phyloP scores from a whole-genome alignment of 2,888 invertebrate species.

The Lasioglossum figueresi region DNA sequence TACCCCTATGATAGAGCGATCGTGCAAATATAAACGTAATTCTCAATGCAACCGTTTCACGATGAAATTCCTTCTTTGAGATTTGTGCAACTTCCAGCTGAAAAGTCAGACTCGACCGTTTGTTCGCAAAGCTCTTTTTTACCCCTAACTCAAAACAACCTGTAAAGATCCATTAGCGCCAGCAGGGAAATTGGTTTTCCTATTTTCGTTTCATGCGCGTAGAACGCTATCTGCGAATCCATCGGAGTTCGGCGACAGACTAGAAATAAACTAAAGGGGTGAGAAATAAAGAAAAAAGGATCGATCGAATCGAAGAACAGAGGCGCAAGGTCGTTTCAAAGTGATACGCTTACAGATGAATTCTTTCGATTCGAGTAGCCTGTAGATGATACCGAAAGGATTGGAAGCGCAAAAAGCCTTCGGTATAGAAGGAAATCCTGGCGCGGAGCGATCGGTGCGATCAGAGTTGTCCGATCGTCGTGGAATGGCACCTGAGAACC shows the following conservation, averaged over 20 bases:
- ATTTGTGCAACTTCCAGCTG: not conserved
- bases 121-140: not conserved
- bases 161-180: not conserved
- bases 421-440: not conserved
- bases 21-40: not conserved
- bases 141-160: not conserved
- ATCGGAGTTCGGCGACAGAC: slow-evolving; percentile 3
- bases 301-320: not conserved
- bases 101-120: not conserved
- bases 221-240: not conserved
- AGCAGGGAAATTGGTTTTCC: not conserved
- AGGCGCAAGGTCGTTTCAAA: not conserved
- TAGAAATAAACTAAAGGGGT: not conserved
- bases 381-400: not conserved
- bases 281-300: not conserved
- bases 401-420: not conserved
- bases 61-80: not conserved
- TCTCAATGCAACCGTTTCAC: not conserved
- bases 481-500: slow-evolving; percentile 26
- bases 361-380: not conserved
- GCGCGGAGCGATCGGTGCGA: not conserved
- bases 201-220: not conserved
- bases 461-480: slow-evolving; percentile 15
- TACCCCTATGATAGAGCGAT: not conserved
- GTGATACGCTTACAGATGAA: not conserved